phyloP scores from a whole-genome alignment of 2,113 vertebrate species.

The Notarius quadriscutis region DNA sequence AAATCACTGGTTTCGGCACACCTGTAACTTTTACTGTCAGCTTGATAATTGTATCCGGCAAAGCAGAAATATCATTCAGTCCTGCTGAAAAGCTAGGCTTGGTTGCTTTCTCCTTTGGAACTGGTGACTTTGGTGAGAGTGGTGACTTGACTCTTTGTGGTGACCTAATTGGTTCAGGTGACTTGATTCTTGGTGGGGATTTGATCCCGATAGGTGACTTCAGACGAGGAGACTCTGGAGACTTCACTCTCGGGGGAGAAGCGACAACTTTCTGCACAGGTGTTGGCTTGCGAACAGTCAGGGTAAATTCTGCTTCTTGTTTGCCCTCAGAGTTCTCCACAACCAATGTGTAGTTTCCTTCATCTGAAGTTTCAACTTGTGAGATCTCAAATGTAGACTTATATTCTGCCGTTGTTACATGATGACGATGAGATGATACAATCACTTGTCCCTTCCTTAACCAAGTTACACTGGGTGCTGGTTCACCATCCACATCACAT shows the following conservation, averaged over 20 bases:
- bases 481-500: constrained; percentile 90
- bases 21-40: constrained; percentile 68
- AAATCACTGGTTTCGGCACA: constrained; percentile 68
- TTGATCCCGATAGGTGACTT: constrained; percentile 78
- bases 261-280: constrained; percentile 77
- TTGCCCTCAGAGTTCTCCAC: constrained; percentile 88
- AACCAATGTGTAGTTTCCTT: constrained; percentile 85
- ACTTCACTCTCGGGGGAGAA: constrained; percentile 73
- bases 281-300: constrained; percentile 81
- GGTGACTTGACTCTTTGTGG: constrained; percentile 79
- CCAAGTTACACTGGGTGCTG: constrained; percentile 88
- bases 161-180: constrained; percentile 76
- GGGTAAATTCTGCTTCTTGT: constrained; percentile 87
- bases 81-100: constrained; percentile 69
- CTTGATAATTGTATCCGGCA: constrained; percentile 63
- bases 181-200: constrained; percentile 77
- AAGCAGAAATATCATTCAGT: constrained; percentile 66
- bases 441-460: constrained; percentile 74
- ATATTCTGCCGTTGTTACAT: constrained; percentile 80
- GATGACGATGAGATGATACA: constrained; percentile 78
- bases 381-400: constrained; percentile 89
- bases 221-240: constrained; percentile 72
- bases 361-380: constrained; percentile 84
- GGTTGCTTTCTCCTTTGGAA: constrained; percentile 68
- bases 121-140: constrained; percentile 70